Percentiles rank a stretch among this genome's conserved stretches.
phyloP scores from a whole-genome alignment of 2,888 invertebrate species.

The Boloria selene region DNA sequence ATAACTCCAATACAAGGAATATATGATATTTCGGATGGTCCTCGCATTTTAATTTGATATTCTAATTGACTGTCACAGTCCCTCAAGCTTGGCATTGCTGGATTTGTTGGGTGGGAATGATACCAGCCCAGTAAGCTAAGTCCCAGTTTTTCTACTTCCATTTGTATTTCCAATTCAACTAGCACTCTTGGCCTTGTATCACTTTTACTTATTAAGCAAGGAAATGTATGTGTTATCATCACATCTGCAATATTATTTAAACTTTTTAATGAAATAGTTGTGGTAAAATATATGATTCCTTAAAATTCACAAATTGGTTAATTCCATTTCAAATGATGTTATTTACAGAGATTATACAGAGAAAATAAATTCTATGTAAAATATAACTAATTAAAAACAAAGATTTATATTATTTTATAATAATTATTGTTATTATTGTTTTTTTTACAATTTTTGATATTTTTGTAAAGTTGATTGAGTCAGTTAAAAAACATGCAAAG shows the following conservation, averaged over 20 bases:
- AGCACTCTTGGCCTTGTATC: slow-evolving; percentile 89
- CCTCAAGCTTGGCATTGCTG: slow-evolving; percentile 92
- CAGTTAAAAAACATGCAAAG: too few species aligned
- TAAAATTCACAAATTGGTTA: too few species aligned
- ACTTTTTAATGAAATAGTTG: too few species aligned
- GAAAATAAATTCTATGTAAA: too few species aligned
- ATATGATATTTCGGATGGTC: slow-evolving; percentile 94
- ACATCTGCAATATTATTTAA: slow-evolving; percentile 84
- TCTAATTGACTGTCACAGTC: slow-evolving; percentile 97
- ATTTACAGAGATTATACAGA: too few species aligned
- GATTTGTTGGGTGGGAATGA: slow-evolving; percentile 95
- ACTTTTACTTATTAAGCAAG: slow-evolving; percentile 90
- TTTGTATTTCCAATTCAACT: slow-evolving; percentile 91
- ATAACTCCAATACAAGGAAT: slow-evolving; percentile 96
- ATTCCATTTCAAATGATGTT: too few species aligned
- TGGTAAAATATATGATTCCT: too few species aligned
- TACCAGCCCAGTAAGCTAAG: slow-evolving; percentile 96
- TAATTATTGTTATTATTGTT: too few species aligned
- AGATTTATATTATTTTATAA: too few species aligned
- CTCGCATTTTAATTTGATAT: slow-evolving; percentile 97
- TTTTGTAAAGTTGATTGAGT: too few species aligned
- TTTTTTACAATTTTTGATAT: too few species aligned
- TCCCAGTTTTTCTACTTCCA: slow-evolving; percentile 90
- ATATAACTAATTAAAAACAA: too few species aligned
- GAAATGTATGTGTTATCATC: slow-evolving; percentile 93